Conservation (phyloP, 1,140 invertebrate species). For the Laodelphax striatellus region DNA sequence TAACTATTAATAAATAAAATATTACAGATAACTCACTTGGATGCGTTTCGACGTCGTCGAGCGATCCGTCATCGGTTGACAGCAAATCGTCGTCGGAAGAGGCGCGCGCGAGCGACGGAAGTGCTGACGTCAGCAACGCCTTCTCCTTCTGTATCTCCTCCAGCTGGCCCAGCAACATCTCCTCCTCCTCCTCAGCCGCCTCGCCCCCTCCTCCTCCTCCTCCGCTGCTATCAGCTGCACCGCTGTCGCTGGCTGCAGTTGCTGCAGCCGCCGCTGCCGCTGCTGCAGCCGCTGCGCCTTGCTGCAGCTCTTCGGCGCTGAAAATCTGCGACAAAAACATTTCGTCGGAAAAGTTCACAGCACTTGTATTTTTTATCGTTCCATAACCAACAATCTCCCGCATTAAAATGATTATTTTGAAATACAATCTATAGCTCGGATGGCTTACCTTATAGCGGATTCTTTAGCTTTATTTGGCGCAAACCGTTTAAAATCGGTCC, state of each 20-base stretch:
- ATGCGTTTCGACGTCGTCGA: conserved; percentile 37
- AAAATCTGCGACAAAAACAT: conserved; percentile 30
- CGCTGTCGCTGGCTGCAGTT: no score
- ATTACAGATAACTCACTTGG: background rate
- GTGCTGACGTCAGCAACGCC: conserved; percentile 61
- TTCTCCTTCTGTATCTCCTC: conserved; percentile 69
- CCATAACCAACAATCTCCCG: no score
- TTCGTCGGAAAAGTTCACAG: no score
- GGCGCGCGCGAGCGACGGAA: conserved; percentile 63
- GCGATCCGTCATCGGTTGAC: conserved; percentile 48
- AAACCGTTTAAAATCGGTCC: no score
- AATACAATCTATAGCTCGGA: no score
- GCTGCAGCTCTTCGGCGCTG: conserved; percentile 42
- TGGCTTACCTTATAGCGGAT: no score
- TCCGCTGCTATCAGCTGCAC: conserved; percentile 41
- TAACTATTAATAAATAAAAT: background rate
- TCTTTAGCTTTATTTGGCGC: no score
- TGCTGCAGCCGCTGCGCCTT: conserved; percentile 41
- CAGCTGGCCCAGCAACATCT: conserved; percentile 55
- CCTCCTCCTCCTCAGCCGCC: conserved; percentile 46
- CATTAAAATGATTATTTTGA: no score
- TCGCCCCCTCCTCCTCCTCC: background rate
- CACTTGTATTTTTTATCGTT: no score
- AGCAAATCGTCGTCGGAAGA: conserved; percentile 76
- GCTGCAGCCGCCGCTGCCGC: conserved; percentile 57